Conservation (phyloP, 2,797 vertebrate genomes). For the Coregonus ussuriensis region DNA sequence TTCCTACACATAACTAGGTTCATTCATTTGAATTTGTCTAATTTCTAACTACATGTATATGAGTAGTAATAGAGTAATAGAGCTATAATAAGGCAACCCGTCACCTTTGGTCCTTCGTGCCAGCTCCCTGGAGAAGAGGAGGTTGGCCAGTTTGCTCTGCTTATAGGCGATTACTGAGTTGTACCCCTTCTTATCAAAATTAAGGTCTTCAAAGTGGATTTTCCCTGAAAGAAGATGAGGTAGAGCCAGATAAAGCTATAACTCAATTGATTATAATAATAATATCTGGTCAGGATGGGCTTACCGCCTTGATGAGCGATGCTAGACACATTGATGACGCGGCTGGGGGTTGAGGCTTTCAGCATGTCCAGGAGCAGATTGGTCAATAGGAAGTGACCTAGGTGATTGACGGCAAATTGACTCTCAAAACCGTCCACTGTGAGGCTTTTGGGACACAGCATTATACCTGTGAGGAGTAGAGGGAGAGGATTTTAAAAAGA, state of each 20-base stretch:
- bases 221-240: slow-evolving; percentile 41
- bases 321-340: slow-evolving; percentile 57
- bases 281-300: not conserved
- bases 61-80: not conserved
- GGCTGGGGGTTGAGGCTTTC: slow-evolving; percentile 45
- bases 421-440: slow-evolving; percentile 20
- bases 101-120: slow-evolving; percentile 54
- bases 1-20: too few relatives aligned
- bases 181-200: slow-evolving; percentile 48
- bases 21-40: too few relatives aligned
- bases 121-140: slow-evolving; percentile 60
- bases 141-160: slow-evolving; percentile 62
- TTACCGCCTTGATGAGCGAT: slow-evolving; percentile 51
- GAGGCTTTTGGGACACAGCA: slow-evolving; percentile 19
- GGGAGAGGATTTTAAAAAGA: not conserved
- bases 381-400: slow-evolving; percentile 16
- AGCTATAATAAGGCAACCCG: not conserved
- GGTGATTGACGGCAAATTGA: slow-evolving; percentile 22
- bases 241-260: not conserved
- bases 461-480: slow-evolving; percentile 7
- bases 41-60: too few relatives aligned
- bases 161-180: slow-evolving; percentile 54
- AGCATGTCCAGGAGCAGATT: slow-evolving; percentile 24
- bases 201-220: slow-evolving; percentile 60
- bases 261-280: not conserved